Evolutionary conservation across 2,113 vertebrate species (phyloP), one percentile per base, ranked within the genome.

Genomic region (Jaculus jaculus): DNA sequence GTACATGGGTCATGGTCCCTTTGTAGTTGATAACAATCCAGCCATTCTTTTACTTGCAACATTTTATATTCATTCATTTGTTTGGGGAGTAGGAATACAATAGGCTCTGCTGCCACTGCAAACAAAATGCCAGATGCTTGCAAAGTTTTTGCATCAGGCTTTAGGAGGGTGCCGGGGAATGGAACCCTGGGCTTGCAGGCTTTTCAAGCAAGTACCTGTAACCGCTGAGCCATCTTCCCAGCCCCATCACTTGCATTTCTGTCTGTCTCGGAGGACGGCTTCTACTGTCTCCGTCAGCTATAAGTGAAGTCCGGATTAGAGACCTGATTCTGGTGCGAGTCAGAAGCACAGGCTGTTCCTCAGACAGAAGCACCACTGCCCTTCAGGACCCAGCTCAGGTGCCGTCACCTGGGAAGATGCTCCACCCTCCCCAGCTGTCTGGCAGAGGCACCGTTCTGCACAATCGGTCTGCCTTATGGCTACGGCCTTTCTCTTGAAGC

Each of bases 311-410:
- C 26, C 66, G 37, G 32, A 17, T 74, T 24, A 84, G 42, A 77
- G 42, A 74, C 37, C 28, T 81, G 58, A 61, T 24, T 47, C 69
- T 47, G 58, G 30, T 2, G 4, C 24, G 4, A 13, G 34, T 75
- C 47, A 42, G 54, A 1, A 60, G n/a, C 72, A 72, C 1, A 3
- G 12, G 47, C 78, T 42, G 15, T 7, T 42, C 73, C 21, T 66
- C 69, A 78, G 54, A 54, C 1, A 1, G 17, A 54, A 63, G 0
- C 0, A n/a, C n/a, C 73, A 12, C 3, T 32, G 5, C 18, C 39
- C 37, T 69, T 60, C 30, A 81, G 69, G 68, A 74, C 28, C 51
- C n/a, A 60, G 61, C 42, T 30, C 5, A 54, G 68, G 24, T 28
- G 21, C 0, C 26, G 51, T 10, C 21, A 34, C 37, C 32, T 1